phyloP scores from a whole-genome alignment of 2,113 vertebrate genomes.

The Gadus chalcogrammus region DNA sequence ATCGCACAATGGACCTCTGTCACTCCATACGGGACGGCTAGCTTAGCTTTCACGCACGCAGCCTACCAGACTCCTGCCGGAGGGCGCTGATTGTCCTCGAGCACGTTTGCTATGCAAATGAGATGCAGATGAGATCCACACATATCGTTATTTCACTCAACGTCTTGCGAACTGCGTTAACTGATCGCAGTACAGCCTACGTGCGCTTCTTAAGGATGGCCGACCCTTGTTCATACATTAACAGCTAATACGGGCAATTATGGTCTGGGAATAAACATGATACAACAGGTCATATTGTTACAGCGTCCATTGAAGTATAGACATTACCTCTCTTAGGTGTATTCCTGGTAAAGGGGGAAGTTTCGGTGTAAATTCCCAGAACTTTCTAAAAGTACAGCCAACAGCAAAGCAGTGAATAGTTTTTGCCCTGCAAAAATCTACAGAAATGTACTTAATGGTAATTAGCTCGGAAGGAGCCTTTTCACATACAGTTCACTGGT shows the following conservation, averaged over 20 bases:
- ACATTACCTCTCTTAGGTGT: conserved; percentile 40
- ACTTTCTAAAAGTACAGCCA: conserved; percentile 9
- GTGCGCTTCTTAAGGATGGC: too few relatives aligned
- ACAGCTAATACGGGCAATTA: too few relatives aligned
- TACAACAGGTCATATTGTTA: too few relatives aligned
- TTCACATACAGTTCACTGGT: conserved; percentile 2
- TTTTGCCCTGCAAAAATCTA: not conserved
- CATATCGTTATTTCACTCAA: too few relatives aligned
- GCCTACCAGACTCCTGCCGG: not conserved
- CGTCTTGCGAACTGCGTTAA: too few relatives aligned
- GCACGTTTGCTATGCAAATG: conserved; percentile 54
- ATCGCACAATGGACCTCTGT: conserved; percentile 17
- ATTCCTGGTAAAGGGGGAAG: not conserved
- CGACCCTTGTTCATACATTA: not conserved
- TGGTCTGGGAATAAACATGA: too few relatives aligned
- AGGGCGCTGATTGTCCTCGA: conserved; percentile 27
- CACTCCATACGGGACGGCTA: conserved; percentile 34
- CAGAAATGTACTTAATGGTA: too few relatives aligned
- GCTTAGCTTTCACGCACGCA: not conserved
- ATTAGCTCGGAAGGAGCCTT: not conserved
- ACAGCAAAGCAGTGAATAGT: not conserved
- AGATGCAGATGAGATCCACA: conserved; percentile 50
- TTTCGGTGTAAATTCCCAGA: conserved; percentile 33
- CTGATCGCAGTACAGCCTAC: too few relatives aligned
- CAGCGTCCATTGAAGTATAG: not conserved